Percentiles rank a stretch among this genome's conserved stretches.
These are phyloP conservation scores for Onthophagus sagittarius DNA, from an alignment of 2,888 invertebrate species.

Conservation along the genomic window DNA sequence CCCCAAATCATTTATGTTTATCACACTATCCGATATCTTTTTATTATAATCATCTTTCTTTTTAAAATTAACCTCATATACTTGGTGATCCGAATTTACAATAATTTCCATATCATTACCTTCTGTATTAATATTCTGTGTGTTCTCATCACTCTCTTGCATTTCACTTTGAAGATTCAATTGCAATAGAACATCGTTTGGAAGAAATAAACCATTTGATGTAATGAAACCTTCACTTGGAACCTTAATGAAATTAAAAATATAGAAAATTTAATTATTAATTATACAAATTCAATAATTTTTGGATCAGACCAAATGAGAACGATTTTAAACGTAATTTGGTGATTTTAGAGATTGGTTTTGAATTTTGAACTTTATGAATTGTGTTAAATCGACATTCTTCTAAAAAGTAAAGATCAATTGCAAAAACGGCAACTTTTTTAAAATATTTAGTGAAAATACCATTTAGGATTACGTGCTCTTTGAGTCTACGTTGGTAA, in stretches of 20 bases:
- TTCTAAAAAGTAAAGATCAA: no score
- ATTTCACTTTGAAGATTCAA: slow-evolving; percentile 29
- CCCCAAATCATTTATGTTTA: slow-evolving; percentile 4
- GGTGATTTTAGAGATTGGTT: no score
- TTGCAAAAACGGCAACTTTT: no score
- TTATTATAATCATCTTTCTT: not conserved
- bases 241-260: slow-evolving; percentile 25
- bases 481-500: no score
- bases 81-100: slow-evolving; percentile 10
- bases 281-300: slow-evolving; percentile 10
- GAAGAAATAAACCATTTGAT: slow-evolving; percentile 33
- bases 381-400: no score
- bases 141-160: slow-evolving; percentile 1
- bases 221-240: slow-evolving; percentile 34
- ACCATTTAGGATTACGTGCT: no score
- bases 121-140: slow-evolving; percentile 5
- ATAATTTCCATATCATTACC: slow-evolving; percentile 15
- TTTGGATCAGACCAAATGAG: no score
- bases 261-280: not conserved
- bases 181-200: slow-evolving; percentile 34
- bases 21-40: not conserved
- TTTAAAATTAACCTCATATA: slow-evolving; percentile 18
- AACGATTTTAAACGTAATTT: no score
- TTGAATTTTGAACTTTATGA: no score
- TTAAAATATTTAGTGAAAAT: no score